phyloP scores from a whole-genome alignment of 2,113 vertebrate species.

The Anhinga rufa region DNA sequence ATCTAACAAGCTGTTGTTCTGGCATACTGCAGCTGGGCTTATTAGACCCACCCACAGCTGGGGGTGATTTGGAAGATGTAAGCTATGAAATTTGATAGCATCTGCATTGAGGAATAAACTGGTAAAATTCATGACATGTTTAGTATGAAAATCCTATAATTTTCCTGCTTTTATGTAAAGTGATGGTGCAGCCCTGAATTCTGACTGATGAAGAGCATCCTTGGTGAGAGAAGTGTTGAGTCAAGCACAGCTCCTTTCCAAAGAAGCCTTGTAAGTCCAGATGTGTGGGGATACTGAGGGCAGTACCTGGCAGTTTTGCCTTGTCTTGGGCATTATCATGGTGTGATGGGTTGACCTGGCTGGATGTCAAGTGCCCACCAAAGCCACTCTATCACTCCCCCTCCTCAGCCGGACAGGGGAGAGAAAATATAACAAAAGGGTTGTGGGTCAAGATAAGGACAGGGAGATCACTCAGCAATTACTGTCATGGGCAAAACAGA shows the following conservation, averaged over 20 bases:
- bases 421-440: no score
- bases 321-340: background rate
- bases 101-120: background rate
- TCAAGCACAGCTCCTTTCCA: background rate
- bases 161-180: background rate
- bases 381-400: no score
- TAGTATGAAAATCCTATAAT: background rate
- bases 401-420: no score
- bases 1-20: background rate
- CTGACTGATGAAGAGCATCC: background rate
- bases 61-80: background rate
- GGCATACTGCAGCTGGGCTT: background rate
- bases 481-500: no score
- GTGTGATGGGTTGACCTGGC: no score
- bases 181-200: rapidly evolving
- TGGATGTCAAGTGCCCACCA: no score
- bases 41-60: background rate
- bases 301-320: background rate
- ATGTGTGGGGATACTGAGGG: background rate
- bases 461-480: no score
- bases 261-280: background rate
- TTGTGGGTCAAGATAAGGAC: no score
- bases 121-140: background rate
- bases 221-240: background rate
- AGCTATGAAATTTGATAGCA: background rate